A percentile compares a stretch with the other conserved stretches of the same genome.
Evolutionary conservation across 37 sponge, comb jelly and placozoan genomes (phyloP).

Genomic region (Beroe forskalii): DNA sequence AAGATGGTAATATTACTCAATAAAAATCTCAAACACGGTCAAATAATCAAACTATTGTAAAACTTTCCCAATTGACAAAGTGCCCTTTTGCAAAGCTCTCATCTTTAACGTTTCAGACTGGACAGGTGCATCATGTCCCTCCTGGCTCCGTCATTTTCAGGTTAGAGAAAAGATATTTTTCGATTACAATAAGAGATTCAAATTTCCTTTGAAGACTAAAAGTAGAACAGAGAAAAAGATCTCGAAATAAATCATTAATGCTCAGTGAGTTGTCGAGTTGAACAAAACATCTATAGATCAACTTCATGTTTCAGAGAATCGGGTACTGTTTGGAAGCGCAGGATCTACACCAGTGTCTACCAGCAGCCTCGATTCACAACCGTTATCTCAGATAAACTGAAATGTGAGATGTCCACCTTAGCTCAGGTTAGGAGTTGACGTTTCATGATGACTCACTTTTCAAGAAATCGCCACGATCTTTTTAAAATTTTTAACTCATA

Average conservation of each 20-base stretch:
- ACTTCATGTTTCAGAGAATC: background rate
- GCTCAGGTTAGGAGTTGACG: background rate
- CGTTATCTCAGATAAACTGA: background rate
- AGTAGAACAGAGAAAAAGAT: too few relatives aligned
- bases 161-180: background rate
- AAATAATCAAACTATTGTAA: too few relatives aligned
- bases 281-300: background rate
- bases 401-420: background rate
- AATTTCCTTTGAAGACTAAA: too few relatives aligned
- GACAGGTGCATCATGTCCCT: conserved; percentile 45
- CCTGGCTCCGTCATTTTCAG: conserved; percentile 10
- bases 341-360: background rate
- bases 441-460: too few relatives aligned
- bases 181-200: too few relatives aligned
- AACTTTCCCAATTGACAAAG: too few relatives aligned
- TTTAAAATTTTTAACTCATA: too few relatives aligned
- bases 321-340: background rate
- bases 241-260: too few relatives aligned
- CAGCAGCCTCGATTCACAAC: background rate
- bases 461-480: too few relatives aligned
- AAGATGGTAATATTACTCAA: too few relatives aligned
- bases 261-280: background rate
- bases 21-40: too few relatives aligned
- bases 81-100: too few relatives aligned
- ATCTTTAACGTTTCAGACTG: conserved; percentile 5